A percentile compares a stretch with the other conserved stretches of the same genome.
Evolutionary conservation across 1,140 invertebrate genomes (phyloP).

Genomic region (Lordiphosa clarofinis): DNA sequence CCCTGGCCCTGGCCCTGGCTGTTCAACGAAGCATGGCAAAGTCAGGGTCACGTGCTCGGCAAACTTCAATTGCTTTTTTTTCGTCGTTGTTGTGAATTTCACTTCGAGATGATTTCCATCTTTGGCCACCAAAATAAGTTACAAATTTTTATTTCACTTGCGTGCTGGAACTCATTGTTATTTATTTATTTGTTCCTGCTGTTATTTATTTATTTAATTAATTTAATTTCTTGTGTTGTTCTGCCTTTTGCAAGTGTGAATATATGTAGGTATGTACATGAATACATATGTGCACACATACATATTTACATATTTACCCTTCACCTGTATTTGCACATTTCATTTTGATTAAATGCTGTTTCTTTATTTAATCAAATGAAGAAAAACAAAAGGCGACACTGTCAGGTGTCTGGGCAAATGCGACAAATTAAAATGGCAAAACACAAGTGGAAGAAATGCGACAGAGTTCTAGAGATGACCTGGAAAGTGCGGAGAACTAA

Average conservation of each 20-base stretch:
- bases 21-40: constrained; percentile 38
- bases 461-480: neutral
- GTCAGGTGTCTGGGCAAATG: constrained; percentile 7
- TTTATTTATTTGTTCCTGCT: constrained; percentile 58
- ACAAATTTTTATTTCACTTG: constrained; percentile 55
- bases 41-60: constrained; percentile 46
- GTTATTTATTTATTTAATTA: constrained; percentile 63
- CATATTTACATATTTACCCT: neutral
- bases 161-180: constrained; percentile 48
- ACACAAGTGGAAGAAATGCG: constrained; percentile 25
- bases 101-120: constrained; percentile 9
- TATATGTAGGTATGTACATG: constrained; percentile 32
- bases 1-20: neutral
- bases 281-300: constrained; percentile 20
- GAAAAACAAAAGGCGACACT: constrained; percentile 6
- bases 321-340: constrained; percentile 44
- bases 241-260: too few species aligned
- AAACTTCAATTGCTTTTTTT: constrained; percentile 17
- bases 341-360: constrained; percentile 70
- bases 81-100: constrained; percentile 1
- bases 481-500: neutral
- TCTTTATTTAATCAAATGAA: constrained; percentile 73
- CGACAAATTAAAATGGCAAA: constrained; percentile 56
- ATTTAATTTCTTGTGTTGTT: constrained; percentile 53
- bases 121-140: constrained; percentile 44